phyloP scores from a whole-genome alignment of 2,888 invertebrate species.

The Cheilosia soror region DNA sequence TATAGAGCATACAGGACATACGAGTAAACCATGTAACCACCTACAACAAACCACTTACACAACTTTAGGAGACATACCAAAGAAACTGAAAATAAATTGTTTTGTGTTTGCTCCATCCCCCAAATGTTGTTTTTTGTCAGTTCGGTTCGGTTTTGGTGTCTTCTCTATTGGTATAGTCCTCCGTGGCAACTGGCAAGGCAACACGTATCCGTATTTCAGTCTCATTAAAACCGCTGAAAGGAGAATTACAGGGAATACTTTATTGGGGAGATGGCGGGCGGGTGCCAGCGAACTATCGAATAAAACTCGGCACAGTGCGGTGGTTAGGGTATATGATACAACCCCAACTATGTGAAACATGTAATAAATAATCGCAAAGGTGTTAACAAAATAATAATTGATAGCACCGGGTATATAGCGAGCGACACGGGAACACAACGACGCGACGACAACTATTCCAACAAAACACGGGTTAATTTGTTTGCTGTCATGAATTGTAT shows the following conservation, averaged over 20 bases:
- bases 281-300: constrained; percentile 53
- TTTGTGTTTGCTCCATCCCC: constrained; percentile 50
- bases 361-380: constrained; percentile 73
- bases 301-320: not conserved
- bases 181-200: too few relatives aligned
- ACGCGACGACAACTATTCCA: constrained; percentile 57
- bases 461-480: constrained; percentile 68
- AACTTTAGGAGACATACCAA: constrained; percentile 8
- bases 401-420: constrained; percentile 42
- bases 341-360: constrained; percentile 44
- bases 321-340: not conserved
- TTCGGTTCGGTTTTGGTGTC: not conserved
- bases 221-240: constrained; percentile 57
- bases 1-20: not conserved
- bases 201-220: constrained; percentile 45
- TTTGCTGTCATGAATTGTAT: constrained; percentile 61
- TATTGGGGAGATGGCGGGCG: not conserved
- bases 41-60: not conserved
- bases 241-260: constrained; percentile 27
- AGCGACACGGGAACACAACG: constrained; percentile 52
- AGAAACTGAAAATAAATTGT: constrained; percentile 56
- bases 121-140: constrained; percentile 53
- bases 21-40: not conserved
- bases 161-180: constrained; percentile 4
- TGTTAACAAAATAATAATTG: constrained; percentile 75